Conservation (phyloP, 1,140 invertebrate species). For the Zeugodacus cucurbitae region DNA sequence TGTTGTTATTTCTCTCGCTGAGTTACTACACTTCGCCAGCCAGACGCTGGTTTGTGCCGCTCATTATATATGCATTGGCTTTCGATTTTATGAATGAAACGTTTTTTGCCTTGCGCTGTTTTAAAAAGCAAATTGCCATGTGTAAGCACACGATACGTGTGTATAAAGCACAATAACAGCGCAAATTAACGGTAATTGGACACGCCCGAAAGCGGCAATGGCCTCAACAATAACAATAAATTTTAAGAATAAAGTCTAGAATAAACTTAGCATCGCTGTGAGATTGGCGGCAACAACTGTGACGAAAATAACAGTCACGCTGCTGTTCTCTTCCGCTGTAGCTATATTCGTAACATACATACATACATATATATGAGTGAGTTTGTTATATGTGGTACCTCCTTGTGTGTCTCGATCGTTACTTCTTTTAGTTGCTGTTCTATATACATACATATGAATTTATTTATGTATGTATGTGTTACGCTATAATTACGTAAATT, state of each 20-base stretch:
- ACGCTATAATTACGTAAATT: constrained; percentile 24
- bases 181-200: constrained; percentile 22
- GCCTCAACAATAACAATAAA: constrained; percentile 11
- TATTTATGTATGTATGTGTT: neutral
- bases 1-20: neutral
- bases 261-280: neutral
- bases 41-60: neutral
- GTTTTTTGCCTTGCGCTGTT: neutral
- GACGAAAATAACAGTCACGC: neutral
- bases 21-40: neutral
- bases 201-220: constrained; percentile 4
- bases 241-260: neutral
- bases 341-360: neutral
- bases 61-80: neutral
- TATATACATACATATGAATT: neutral
- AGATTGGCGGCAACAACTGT: neutral
- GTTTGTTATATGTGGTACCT: neutral
- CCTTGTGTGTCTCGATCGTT: neutral
- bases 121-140: neutral
- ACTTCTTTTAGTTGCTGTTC: neutral
- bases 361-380: neutral
- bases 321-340: neutral
- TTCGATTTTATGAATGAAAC: constrained; percentile 32
- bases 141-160: neutral
- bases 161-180: neutral